Base-by-base conservation (phyloP, 1,140 invertebrate genomes). In the Bombus turneri region DNA sequence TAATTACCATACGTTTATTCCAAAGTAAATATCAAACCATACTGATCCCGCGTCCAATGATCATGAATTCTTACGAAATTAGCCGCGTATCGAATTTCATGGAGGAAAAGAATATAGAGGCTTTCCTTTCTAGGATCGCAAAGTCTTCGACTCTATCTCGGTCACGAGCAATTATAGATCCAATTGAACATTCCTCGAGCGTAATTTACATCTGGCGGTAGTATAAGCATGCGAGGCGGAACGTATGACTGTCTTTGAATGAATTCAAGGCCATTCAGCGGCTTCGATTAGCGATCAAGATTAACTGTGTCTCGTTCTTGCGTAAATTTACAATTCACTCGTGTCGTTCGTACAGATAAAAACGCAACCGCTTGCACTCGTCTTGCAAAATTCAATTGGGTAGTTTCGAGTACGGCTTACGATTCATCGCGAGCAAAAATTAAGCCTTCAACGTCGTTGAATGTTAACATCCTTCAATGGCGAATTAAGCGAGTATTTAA, bases 91-190 rank as follows among this genome's bases (percentile, higher is more conserved):
- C 66, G n/a, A 37, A 73, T 78, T 66, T 37, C 28, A 28, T 10
- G 4, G 34, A 22, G 41, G 15, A 31, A 47, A 85, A 62, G 25
- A 57, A 37, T 31, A 8, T n/a, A 31, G 31, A 31, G 31, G 12
- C 41, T n/a, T 34, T n/a, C 22, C 57, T 77, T 88, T 87, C 47
- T 57, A 87, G 53, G 31, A 76, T 72, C 73, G 71, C 13, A 37
- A 80, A 84, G 41, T 76, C 74, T 43, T 78, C 59, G 41, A 34
- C n/a, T 80, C n/a, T 77, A 87, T 88, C 68, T 81, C 62, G 78
- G 71, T 77, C 86, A 83, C 71, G 75, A 87, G 59, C 68, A 74
- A 87, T 78, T 86, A 89, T 71, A 80, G 83, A 72, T 6, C 34
- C 69, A 66, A 87, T 53, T 83, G 81, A 86, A 86, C 76, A 79